Evolutionary conservation across 2,797 vertebrate genomes (phyloP), one percentile per base, ranked within the genome.

Genomic region (Coregonus ussuriensis): DNA sequence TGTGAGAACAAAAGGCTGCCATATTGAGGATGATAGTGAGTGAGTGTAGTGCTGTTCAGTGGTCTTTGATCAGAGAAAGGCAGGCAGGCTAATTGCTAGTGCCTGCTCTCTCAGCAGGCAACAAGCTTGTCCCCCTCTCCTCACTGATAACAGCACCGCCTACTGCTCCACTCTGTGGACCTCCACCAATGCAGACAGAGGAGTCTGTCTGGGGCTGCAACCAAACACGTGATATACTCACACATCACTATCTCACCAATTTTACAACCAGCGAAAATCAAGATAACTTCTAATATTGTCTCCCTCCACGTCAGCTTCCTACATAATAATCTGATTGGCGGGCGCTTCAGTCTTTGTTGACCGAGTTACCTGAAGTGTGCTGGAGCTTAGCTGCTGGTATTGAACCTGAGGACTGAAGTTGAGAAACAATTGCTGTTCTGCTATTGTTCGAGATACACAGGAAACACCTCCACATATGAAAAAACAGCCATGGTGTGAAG

Each of bases 381-480:
- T 41, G 18, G 7, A 15, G 69, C 56, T 6, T 59, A 59, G 18
- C n/a, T 21, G 70, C 47, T 53, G 70, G 21, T 21, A 7, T 21
- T 52, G 21, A 6, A 33, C 65, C 33, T 71, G 81, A 15, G 67
- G 33, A 82, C 29, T 15, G 29, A 31, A 67, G 65, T 67, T 16
- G 25, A 51, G 47, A 2, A 78, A 74, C 69, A 0, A 0, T 75
- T 70, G 75, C 37, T 75, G 77, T 86, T 79, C 77, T 74, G 25
- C 11, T 0, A 0, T 74, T 70, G 86, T 88, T 78, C 74, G 52
- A 72, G 82, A 62, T 9, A 62, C 56, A 62, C 18, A 62, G n/a
- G 56, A 62, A 62, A 21, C 21, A 62, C 15, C 18, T 21, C n/a
- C 18, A 59, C 53, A 54, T 54, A 54, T 54, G 9, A 54, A 54